Evolutionary conservation across 2,797 vertebrate species (phyloP).

Genomic region (Myotis vivesi): DNA sequence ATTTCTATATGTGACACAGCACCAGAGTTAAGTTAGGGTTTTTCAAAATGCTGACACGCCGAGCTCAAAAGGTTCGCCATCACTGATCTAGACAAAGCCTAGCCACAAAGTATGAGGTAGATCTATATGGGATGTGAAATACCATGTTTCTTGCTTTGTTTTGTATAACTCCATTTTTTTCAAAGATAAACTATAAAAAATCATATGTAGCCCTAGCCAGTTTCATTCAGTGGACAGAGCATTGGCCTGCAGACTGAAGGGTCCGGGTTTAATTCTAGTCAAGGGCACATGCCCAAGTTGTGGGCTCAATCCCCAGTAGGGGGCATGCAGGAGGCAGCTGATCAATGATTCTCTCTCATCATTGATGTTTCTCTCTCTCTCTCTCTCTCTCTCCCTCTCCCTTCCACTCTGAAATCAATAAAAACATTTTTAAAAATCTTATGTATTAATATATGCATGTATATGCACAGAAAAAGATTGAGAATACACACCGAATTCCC

Average conservation of each 20-base stretch:
- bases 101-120: background rate
- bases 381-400: no score
- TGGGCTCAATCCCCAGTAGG: no score
- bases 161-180: background rate
- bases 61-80: no score
- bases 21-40: no score
- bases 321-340: no score
- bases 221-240: background rate
- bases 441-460: background rate
- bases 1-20: no score
- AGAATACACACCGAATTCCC: background rate
- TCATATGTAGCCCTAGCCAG: background rate
- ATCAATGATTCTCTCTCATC: no score
- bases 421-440: background rate
- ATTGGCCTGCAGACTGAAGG: background rate
- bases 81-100: background rate
- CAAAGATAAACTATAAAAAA: background rate
- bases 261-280: background rate
- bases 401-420: no score
- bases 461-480: background rate
- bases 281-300: background rate
- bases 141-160: background rate
- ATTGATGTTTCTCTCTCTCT: no score
- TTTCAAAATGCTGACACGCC: no score
- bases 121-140: background rate